Percentiles rank a stretch among this genome's conserved stretches.
phyloP scores from a whole-genome alignment of 2,888 invertebrate species.

The Tetranychus piercei region DNA sequence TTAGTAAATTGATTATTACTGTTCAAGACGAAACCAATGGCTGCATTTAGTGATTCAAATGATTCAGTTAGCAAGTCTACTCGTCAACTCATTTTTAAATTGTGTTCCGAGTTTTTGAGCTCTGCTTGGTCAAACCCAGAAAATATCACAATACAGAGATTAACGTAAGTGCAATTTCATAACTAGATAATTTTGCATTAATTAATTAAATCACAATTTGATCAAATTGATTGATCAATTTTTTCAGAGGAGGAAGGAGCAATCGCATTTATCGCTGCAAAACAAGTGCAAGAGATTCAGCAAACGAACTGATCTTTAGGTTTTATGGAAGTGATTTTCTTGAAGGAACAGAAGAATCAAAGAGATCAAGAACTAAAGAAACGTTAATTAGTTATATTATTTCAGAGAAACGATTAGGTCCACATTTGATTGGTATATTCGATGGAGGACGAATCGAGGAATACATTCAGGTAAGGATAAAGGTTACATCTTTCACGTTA shows the following conservation, averaged over 20 bases:
- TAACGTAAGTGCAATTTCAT: not conserved
- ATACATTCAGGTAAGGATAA: not conserved
- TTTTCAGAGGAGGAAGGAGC: not conserved
- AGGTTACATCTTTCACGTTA: not conserved
- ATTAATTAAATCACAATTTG: not conserved
- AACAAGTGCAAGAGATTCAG: not conserved
- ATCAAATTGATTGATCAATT: not conserved
- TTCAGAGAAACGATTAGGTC: not conserved
- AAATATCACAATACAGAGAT: not conserved
- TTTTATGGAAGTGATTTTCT: not conserved
- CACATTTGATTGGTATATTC: not conserved
- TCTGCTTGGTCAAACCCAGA: not conserved
- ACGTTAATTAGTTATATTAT: not conserved
- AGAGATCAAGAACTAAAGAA: not conserved
- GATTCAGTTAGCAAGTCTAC: not conserved
- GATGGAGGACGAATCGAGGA: conserved; percentile 8
- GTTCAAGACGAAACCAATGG: not conserved
- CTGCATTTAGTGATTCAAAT: not conserved
- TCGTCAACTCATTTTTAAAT: not conserved
- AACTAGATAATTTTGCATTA: not conserved
- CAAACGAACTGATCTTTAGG: not conserved
- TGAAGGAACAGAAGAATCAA: not conserved
- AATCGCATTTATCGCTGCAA: not conserved
- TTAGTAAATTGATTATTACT: not conserved
- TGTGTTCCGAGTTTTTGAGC: not conserved